phyloP scores from a whole-genome alignment of 2,797 vertebrate genomes.

The Yasuhikotakia modesta region DNA sequence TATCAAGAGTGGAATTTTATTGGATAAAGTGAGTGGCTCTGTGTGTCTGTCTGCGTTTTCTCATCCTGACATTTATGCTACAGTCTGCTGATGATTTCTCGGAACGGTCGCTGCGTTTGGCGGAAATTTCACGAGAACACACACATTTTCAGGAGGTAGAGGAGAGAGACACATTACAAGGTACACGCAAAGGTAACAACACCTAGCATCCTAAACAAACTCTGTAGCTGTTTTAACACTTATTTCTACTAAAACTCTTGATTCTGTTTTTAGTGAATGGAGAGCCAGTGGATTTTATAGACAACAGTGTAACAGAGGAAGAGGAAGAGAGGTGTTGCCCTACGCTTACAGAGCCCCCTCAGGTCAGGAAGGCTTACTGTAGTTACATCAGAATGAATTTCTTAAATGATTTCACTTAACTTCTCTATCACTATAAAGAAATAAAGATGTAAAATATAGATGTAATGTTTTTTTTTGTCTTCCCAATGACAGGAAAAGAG shows the following conservation, averaged over 20 bases:
- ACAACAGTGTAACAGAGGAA: slow-evolving; percentile 78
- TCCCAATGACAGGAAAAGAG: slow-evolving; percentile 67
- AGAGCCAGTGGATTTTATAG: slow-evolving; percentile 81
- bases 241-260: neutral
- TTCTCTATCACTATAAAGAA: too few species aligned
- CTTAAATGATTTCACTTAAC: too few species aligned
- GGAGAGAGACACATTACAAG: slow-evolving; percentile 58
- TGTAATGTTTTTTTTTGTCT: neutral
- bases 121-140: slow-evolving; percentile 81
- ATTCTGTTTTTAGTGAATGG: slow-evolving; percentile 69
- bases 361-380: slow-evolving; percentile 62
- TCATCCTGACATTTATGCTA: slow-evolving; percentile 6
- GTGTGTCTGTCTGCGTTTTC: slow-evolving; percentile 11
- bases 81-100: slow-evolving; percentile 90
- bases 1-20: neutral
- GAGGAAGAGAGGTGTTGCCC: slow-evolving; percentile 73
- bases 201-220: too few species aligned
- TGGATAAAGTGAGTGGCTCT: neutral
- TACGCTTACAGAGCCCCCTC: slow-evolving; percentile 47
- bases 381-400: neutral
- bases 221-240: neutral
- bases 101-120: slow-evolving; percentile 83
- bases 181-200: slow-evolving; percentile 65
- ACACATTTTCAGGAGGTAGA: slow-evolving; percentile 78
- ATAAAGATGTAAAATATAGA: too few species aligned